These are phyloP conservation scores for Grammomys surdaster DNA, from an alignment of 2,113 vertebrate genomes.

Conservation along the genomic window DNA sequence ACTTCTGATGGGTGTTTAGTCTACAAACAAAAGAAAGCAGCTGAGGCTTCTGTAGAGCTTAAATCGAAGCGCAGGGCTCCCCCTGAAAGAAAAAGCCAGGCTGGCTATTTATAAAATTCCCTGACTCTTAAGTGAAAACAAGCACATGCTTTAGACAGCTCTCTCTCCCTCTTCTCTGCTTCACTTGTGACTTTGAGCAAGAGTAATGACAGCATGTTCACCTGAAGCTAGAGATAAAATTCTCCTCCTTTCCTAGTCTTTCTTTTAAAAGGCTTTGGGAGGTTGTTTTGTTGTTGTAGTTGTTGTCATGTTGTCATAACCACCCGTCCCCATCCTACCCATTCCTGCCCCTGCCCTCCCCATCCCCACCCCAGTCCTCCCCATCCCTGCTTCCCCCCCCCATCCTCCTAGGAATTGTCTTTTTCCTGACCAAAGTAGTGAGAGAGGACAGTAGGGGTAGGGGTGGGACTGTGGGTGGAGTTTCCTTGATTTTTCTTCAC, in stretches of 20 bases:
- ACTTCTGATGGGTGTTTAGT: not conserved
- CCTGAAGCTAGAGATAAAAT: not conserved
- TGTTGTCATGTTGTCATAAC: not conserved
- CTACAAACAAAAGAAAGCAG: not conserved
- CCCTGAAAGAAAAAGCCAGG: slow-evolving; percentile 9
- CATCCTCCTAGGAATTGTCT: not conserved
- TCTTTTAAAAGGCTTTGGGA: slow-evolving; percentile 31
- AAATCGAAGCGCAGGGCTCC: not conserved
- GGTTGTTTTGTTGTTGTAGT: not conserved
- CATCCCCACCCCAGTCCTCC: no score
- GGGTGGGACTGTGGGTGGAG: no score
- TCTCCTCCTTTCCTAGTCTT: not conserved
- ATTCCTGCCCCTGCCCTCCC: no score
- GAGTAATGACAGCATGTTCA: not conserved
- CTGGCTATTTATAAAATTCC: not conserved
- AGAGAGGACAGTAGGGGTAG: not conserved
- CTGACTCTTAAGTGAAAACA: slow-evolving; percentile 34
- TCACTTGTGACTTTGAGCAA: slow-evolving; percentile 42
- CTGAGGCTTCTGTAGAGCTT: not conserved
- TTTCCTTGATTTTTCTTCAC: not conserved
- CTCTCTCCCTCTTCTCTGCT: not conserved
- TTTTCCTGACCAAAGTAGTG: not conserved
- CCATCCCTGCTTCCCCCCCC: not conserved
- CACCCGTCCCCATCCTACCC: no score
- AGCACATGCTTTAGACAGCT: not conserved